Base-by-base conservation (phyloP, 1,140 invertebrate species). In the Aphaenogaster floridana region DNA sequence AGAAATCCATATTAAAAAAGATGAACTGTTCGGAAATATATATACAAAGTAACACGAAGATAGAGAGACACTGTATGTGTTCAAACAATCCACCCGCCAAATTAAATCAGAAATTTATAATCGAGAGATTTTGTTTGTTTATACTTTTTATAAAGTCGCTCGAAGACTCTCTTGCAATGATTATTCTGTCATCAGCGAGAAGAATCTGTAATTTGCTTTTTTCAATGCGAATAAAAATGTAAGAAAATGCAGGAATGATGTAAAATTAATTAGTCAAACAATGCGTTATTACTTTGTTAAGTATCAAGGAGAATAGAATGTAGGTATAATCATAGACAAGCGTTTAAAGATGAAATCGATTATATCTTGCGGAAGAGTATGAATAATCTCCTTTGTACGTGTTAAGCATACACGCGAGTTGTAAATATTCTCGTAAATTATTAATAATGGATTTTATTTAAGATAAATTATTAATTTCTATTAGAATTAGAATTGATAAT, bases 401-500 rank as follows among this genome's bases (percentile, higher is more conserved):
- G 7, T 42, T 72, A 36, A 71, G 48, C 7, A 9, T 71, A 21
- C 4, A 45, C n/a, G 3, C n/a, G 9, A 50, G 5, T 6, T 71
- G 45, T 52, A 52, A 54, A 76, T 39, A 1, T 57, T 57, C n/a
- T 57, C 34, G 9, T 76, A 39, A 76, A 57, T 57, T 52, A 36
- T 57, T 52, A 36, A 71, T 52, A 72, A 63, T 36, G 15, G 21
- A 17, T 71, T 69, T 21, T 72, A 71, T 4, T 71, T 28, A 72
- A 72, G 8, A 34, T 63, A 36, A 36, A 36, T 63, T 54, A 74
- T 34, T 72, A 34, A 36, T 52, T 72, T 34, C 15, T 66, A 28
- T 28, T 28, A 28, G 28, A 28, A 28, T 28, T 28, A 28, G 15
- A 72, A 54, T 39, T n/a, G 17, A 74, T 74, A 57, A 76, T 39